Percentiles rank a stretch among this genome's conserved stretches.
Conservation (phyloP, 2,113 vertebrate genomes). For the Crotophaga sulcirostris region DNA sequence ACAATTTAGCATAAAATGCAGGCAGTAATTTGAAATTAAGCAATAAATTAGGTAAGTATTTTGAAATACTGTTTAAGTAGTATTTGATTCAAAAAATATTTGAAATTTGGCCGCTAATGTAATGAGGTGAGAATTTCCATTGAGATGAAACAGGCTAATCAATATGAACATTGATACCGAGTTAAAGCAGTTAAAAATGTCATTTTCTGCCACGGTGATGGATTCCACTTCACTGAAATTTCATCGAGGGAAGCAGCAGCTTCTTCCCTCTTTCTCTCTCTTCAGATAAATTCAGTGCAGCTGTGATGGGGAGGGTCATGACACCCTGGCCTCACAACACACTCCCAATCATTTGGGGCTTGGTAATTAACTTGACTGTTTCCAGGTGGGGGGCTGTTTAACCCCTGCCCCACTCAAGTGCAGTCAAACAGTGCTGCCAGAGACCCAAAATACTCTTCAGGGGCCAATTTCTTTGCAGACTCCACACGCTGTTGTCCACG, state of each 20-base stretch:
- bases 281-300: background rate
- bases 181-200: conserved; percentile 56
- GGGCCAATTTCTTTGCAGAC: background rate
- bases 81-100: conserved; percentile 49
- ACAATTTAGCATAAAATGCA: conserved; percentile 2
- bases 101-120: conserved; percentile 44
- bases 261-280: background rate
- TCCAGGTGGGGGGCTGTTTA: background rate
- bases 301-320: background rate
- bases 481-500: accelerated
- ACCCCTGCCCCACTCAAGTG: background rate
- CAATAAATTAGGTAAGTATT: conserved; percentile 38
- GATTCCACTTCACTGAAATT: conserved; percentile 40
- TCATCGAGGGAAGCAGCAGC: background rate
- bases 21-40: conserved; percentile 46
- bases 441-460: background rate
- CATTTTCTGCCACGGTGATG: background rate
- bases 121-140: conserved; percentile 58
- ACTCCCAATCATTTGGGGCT: background rate
- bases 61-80: conserved; percentile 38
- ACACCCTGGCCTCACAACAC: background rate
- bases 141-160: conserved; percentile 54
- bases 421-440: background rate
- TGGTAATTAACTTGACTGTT: background rate
- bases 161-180: conserved; percentile 45